These are phyloP conservation scores for Nannoperca australis DNA, from an alignment of 2,797 vertebrate species.

Conservation along the genomic window DNA sequence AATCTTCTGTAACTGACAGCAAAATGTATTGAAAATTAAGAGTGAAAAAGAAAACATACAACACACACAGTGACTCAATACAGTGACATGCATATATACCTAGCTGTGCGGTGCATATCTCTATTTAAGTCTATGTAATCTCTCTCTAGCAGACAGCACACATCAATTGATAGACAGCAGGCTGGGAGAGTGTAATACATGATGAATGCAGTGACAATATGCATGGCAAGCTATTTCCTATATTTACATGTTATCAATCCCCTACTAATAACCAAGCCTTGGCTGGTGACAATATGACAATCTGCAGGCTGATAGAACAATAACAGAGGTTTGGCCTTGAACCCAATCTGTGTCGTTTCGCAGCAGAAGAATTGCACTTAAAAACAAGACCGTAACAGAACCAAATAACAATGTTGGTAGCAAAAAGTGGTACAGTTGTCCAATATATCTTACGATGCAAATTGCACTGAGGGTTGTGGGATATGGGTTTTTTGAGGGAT, in stretches of 20 bases:
- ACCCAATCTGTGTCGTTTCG: background rate
- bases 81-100: slow-evolving; percentile 14
- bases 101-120: slow-evolving; percentile 35
- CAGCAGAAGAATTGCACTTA: background rate
- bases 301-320: slow-evolving; percentile 13
- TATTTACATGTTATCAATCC: slow-evolving; percentile 25
- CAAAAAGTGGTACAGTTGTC: background rate
- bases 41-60: slow-evolving; percentile 11
- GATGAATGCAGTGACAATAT: slow-evolving; percentile 11
- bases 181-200: slow-evolving; percentile 16
- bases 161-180: slow-evolving; percentile 70
- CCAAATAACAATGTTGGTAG: background rate
- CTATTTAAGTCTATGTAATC: slow-evolving; percentile 54
- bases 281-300: slow-evolving; percentile 22
- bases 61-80: no score
- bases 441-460: slow-evolving; percentile 1
- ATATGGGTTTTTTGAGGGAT: slow-evolving; percentile 10
- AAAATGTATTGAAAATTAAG: background rate
- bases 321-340: background rate
- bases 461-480: slow-evolving; percentile 6
- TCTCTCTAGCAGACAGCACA: slow-evolving; percentile 39
- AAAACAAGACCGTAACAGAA: slow-evolving; percentile 7
- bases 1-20: slow-evolving; percentile 1
- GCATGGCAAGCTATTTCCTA: slow-evolving; percentile 11
- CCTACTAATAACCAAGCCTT: slow-evolving; percentile 14